Conservation (phyloP, 2,113 vertebrate genomes). For the Talpa occidentalis region DNA sequence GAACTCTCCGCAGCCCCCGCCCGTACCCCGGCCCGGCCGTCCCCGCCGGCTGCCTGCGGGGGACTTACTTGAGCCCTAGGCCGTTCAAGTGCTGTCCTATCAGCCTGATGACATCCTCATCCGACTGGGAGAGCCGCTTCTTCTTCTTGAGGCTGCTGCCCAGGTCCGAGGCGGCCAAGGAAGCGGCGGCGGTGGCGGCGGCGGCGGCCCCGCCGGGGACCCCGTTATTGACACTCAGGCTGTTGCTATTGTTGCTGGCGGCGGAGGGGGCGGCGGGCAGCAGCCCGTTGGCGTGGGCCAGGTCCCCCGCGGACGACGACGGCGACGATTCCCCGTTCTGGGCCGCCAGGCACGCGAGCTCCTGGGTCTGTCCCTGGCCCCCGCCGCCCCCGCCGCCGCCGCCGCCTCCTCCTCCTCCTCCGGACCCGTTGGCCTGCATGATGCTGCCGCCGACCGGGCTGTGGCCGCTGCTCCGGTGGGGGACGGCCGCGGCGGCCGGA, state of each 20-base stretch:
- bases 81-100: conserved; percentile 98
- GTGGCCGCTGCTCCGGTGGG: conserved; percentile 85
- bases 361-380: conserved; percentile 82
- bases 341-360: conserved; percentile 89
- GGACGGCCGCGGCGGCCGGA: conserved; percentile 77
- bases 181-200: conserved; percentile 73
- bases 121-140: conserved; percentile 94
- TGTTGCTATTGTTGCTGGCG: conserved; percentile 86
- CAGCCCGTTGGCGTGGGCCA: conserved; percentile 93
- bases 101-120: conserved; percentile 96
- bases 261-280: conserved; percentile 86
- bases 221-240: conserved; percentile 90
- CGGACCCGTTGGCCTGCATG: conserved; percentile 96
- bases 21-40: background rate
- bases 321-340: conserved; percentile 93
- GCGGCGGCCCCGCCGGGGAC: conserved; percentile 84
- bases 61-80: conserved; percentile 95
- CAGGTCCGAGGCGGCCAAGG: conserved; percentile 82
- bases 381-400: conserved; percentile 76
- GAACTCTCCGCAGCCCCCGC: background rate
- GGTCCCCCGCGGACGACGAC: conserved; percentile 81
- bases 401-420: conserved; percentile 85
- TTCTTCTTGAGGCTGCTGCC: conserved; percentile 93
- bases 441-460: conserved; percentile 80
- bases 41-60: background rate